Evolutionary conservation across 2,113 vertebrate genomes (phyloP).

Genomic region (Xenopus laevis): DNA sequence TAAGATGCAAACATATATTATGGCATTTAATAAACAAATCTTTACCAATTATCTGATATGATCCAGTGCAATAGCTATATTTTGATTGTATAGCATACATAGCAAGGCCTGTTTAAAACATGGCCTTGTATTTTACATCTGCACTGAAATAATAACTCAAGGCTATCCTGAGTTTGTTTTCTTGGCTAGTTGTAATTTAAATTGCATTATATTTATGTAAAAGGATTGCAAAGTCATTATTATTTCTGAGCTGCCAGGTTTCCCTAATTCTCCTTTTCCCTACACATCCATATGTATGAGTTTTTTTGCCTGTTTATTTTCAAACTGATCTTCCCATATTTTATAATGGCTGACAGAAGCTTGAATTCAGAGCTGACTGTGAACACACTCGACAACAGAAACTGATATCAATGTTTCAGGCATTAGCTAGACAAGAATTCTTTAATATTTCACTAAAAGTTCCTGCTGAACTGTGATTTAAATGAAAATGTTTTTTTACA

Average conservation of each 20-base stretch:
- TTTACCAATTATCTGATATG: too few species aligned
- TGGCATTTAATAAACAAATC: too few species aligned
- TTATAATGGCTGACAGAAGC: slow-evolving; percentile 57
- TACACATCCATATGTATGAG: slow-evolving; percentile 46
- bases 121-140: background rate
- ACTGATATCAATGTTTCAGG: slow-evolving; percentile 48
- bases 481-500: slow-evolving; percentile 46
- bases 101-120: too few species aligned
- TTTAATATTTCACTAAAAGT: slow-evolving; percentile 49
- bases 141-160: background rate
- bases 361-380: slow-evolving; percentile 58
- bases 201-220: slow-evolving; percentile 45
- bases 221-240: slow-evolving; percentile 53
- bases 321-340: slow-evolving; percentile 55
- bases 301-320: slow-evolving; percentile 55
- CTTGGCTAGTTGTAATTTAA: background rate
- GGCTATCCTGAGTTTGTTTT: background rate
- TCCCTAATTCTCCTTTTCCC: slow-evolving; percentile 50
- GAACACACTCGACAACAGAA: slow-evolving; percentile 55
- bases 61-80: too few species aligned
- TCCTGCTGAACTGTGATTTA: slow-evolving; percentile 52
- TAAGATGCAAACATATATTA: too few species aligned
- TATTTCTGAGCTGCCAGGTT: slow-evolving; percentile 43
- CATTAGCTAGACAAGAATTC: slow-evolving; percentile 46
- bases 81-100: too few species aligned